Evolutionary conservation across 2,888 invertebrate species (phyloP).

Genomic region (Ligdia adustata): DNA sequence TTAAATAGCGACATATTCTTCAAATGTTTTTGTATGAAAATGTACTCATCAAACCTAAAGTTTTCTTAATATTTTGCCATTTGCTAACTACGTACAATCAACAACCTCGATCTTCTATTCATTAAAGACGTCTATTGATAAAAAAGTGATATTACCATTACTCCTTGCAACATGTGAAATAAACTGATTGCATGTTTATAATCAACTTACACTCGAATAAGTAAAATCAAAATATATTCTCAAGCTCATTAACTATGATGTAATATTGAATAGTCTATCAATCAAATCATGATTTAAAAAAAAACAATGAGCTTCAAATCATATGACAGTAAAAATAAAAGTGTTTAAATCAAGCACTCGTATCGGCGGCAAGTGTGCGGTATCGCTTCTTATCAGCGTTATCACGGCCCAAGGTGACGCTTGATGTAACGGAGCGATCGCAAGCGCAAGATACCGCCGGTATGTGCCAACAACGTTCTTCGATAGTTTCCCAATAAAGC

Average conservation of each 20-base stretch:
- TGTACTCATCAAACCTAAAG: no score
- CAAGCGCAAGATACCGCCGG: constrained; percentile 56
- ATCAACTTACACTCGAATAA: no score
- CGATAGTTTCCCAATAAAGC: constrained; percentile 39
- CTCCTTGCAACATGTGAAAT: no score
- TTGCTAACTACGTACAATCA: no score
- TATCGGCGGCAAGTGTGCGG: constrained; percentile 37
- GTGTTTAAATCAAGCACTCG: constrained; percentile 26
- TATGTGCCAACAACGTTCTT: constrained; percentile 46
- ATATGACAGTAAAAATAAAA: constrained; percentile 27
- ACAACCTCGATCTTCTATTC: no score
- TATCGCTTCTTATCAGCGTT: constrained; percentile 66
- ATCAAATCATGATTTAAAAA: constrained; percentile 21
- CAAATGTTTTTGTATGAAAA: no score
- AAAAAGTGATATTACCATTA: no score
- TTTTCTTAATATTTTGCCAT: no score
- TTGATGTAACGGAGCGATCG: constrained; percentile 69
- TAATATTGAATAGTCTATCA: constrained; percentile 6
- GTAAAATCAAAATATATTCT: constrained; percentile 2
- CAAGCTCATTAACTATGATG: constrained; percentile 6
- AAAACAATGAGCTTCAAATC: constrained; percentile 23
- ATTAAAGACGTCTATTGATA: no score
- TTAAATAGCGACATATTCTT: no score
- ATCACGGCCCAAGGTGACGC: constrained; percentile 79
- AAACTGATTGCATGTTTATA: no score